These are phyloP conservation scores for Todiramphus chloris DNA, from an alignment of 2,113 vertebrate species.

Conservation along the genomic window DNA sequence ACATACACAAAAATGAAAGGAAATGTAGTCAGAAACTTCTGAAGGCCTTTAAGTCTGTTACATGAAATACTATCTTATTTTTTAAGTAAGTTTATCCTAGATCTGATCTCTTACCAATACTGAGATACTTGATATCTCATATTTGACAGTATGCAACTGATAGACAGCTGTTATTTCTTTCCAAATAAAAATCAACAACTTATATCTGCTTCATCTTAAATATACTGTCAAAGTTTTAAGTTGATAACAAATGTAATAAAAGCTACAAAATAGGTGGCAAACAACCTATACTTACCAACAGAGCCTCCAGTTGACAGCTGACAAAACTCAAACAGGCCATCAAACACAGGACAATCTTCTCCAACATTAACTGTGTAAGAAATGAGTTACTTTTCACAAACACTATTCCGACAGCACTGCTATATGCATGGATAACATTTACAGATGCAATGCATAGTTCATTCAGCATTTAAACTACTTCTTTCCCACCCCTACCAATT, in stretches of 20 bases:
- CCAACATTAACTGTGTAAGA: constrained; percentile 82
- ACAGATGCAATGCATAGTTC: not conserved
- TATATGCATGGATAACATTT: not conserved
- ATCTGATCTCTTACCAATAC: not conserved
- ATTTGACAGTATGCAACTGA: not conserved
- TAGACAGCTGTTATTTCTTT: not conserved
- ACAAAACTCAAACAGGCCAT: constrained; percentile 86
- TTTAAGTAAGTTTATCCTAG: not conserved
- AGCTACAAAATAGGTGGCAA: not conserved
- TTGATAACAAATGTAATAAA: not conserved
- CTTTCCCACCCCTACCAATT: accelerated
- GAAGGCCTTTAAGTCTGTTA: not conserved
- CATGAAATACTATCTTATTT: not conserved
- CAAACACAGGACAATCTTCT: constrained; percentile 87
- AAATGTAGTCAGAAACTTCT: not conserved
- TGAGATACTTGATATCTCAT: not conserved
- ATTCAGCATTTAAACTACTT: not conserved
- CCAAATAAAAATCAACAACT: not conserved
- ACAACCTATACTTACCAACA: constrained; percentile 75
- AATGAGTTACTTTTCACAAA: not conserved
- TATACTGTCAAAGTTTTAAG: not conserved
- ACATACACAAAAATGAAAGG: not conserved
- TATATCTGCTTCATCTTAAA: not conserved
- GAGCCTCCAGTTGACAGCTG: constrained; percentile 85
- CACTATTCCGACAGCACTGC: not conserved